These are phyloP conservation scores for Drosophila pandora DNA, from an alignment of 1,140 invertebrate species.

Conservation along the genomic window DNA sequence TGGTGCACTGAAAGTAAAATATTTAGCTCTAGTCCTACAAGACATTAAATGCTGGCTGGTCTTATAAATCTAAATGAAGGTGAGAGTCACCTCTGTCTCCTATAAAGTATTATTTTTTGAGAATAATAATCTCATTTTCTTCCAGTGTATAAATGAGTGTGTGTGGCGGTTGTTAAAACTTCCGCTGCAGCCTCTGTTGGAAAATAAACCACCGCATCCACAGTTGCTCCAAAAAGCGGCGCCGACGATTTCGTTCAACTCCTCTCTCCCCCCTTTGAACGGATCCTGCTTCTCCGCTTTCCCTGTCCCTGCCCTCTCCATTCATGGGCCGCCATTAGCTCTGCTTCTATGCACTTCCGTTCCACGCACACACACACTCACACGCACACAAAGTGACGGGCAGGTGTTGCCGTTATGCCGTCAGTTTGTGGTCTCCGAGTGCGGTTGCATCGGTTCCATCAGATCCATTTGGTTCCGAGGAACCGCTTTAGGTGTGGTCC, in stretches of 20 bases:
- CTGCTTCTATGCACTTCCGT: conserved; percentile 58
- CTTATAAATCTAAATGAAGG: too few relatives aligned
- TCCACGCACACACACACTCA: conserved; percentile 29
- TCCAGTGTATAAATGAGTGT: conserved; percentile 5
- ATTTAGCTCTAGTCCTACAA: too few relatives aligned
- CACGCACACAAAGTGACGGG: conserved; percentile 29
- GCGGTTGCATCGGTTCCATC: conserved; percentile 22
- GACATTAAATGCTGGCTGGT: too few relatives aligned
- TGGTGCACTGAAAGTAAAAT: background rate
- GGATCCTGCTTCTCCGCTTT: conserved; percentile 15
- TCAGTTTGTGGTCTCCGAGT: conserved; percentile 43
- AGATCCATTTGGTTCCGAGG: conserved; percentile 5
- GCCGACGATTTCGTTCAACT: conserved; percentile 17
- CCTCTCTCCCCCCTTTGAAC: background rate
- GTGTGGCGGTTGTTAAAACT: conserved; percentile 62
- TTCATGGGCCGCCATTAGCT: conserved; percentile 45
- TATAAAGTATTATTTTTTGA: too few relatives aligned
- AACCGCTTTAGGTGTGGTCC: conserved; percentile 44
- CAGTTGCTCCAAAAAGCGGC: conserved; percentile 67
- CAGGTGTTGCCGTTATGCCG: conserved; percentile 66
- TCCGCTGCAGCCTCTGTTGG: conserved; percentile 60
- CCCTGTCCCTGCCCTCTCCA: conserved; percentile 12
- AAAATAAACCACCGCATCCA: conserved; percentile 57
- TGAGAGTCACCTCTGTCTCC: too few relatives aligned
- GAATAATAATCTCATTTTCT: background rate